These are phyloP conservation scores for Sebastes steindachneri DNA, from an alignment of 2,797 vertebrate genomes.

Conservation along the genomic window DNA sequence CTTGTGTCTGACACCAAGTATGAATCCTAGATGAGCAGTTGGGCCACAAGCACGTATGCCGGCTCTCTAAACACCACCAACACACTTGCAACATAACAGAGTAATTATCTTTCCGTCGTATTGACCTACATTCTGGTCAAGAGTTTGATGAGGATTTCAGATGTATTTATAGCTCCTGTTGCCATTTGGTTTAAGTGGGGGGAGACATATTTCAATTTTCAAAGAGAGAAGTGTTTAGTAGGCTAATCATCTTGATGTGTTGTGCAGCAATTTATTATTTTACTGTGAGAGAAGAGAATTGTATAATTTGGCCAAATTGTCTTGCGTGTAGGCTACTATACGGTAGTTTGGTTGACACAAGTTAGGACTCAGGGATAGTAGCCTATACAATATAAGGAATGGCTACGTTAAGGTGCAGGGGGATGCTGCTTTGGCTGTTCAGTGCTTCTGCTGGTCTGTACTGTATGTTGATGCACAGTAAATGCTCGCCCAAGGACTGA, in stretches of 20 bases:
- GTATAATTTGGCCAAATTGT: too few relatives aligned
- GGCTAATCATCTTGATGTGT: too few relatives aligned
- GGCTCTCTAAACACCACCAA: not conserved
- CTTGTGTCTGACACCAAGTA: not conserved
- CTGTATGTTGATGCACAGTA: slow-evolving; percentile 32
- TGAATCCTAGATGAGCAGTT: slow-evolving; percentile 8
- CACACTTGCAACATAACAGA: not conserved
- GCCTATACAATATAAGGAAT: too few relatives aligned
- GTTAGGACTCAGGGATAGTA: too few relatives aligned
- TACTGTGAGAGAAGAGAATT: too few relatives aligned
- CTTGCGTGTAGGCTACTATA: too few relatives aligned
- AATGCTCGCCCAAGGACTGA: slow-evolving; percentile 20
- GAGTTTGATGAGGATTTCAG: not conserved
- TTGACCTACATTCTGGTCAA: not conserved
- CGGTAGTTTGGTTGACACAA: too few relatives aligned
- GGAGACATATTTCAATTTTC: not conserved
- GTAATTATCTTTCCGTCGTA: not conserved
- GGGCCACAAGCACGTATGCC: not conserved
- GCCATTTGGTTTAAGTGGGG: not conserved
- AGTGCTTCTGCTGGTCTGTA: not conserved
- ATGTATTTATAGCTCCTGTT: not conserved
- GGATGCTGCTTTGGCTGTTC: too few relatives aligned
- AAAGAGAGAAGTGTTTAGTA: not conserved
- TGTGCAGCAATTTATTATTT: too few relatives aligned
- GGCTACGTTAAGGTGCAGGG: rapidly evolving